Evolutionary conservation across 2,888 invertebrate species (phyloP), one percentile per base, ranked within the genome.

Genomic region (Nomada goodeniana): DNA sequence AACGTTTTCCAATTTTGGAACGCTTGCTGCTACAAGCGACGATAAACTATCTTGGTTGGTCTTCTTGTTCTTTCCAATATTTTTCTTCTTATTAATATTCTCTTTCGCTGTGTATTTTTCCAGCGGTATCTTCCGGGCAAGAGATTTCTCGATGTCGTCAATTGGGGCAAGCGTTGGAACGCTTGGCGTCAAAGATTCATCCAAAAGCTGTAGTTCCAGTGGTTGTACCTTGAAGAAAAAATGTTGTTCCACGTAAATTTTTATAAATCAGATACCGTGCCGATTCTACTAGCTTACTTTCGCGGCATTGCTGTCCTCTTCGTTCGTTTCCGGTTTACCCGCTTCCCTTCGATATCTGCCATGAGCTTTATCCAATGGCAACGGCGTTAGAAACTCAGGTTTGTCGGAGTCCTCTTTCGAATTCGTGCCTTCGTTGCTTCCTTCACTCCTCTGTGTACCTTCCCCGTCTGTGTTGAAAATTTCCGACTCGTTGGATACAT

Each of bases 1-100:
- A 1, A 87, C 88, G 15, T 79, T 81, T 65, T 89, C 84, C 9
- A 91, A 65, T 71, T 88, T 90, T 15, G 91, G 90, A 61, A 90
- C 87, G 2, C 88, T 79, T 4, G 81, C 81, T 20, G 89, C 85
- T 15, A 91, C 63, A 20, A 90, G 83, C 18, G 89, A 85, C 4
- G 86, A 50, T 15, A 89, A 71, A 76, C 85, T 80, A 59, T 82
- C 73, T 36, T 36, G 36, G n/a, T 60, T 47, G 18, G 53, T 23
- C 11, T 80, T 79, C 9, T 55, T 55, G 18, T 18, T 69, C 64
- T 20, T 53, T 3, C n/a, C 10, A 11, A 47, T 23, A 50, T 59
- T 65, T 29, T 52, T 71, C 5, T 15, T 68, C 11, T 36, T 20
- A 18, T 59, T 72, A 9, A 78, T 68, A 47, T 52, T 61, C 10